phyloP scores from a whole-genome alignment of 1,140 invertebrate genomes.

The Sitobion miscanthi region DNA sequence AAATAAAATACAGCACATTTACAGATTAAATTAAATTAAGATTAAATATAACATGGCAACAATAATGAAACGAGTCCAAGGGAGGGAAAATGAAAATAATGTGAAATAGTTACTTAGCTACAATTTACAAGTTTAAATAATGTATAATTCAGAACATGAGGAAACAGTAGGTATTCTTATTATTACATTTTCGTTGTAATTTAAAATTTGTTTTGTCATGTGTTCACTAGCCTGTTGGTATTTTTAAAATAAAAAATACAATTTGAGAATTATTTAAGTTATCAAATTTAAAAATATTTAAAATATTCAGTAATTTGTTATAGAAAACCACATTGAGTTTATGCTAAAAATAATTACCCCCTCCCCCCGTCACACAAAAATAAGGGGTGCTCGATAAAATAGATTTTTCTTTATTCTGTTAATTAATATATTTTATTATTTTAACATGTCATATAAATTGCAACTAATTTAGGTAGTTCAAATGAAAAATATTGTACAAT shows the following conservation, averaged over 20 bases:
- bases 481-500: not conserved
- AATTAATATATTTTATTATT: not conserved
- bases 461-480: not conserved
- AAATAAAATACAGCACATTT: constrained; percentile 3
- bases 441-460: not conserved
- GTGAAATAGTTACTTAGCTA: not conserved
- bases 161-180: not conserved
- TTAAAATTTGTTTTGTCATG: not conserved
- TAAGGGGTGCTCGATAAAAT: not conserved
- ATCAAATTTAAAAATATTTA: not conserved
- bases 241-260: not conserved
- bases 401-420: not conserved
- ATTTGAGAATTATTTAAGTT: not conserved
- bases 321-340: not conserved
- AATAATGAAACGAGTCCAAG: constrained; percentile 21
- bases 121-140: not conserved
- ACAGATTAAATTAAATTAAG: constrained; percentile 32
- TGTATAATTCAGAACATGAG: not conserved
- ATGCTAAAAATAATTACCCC: not conserved
- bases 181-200: not conserved
- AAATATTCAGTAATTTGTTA: not conserved
- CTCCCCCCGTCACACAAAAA: not conserved
- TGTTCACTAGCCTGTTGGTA: not conserved
- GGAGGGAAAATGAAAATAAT: not conserved
- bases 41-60: constrained; percentile 23